A percentile compares a stretch with the other conserved stretches of the same genome.
phyloP scores from a whole-genome alignment of 2,113 vertebrate species.

The Heterocephalus glaber region DNA sequence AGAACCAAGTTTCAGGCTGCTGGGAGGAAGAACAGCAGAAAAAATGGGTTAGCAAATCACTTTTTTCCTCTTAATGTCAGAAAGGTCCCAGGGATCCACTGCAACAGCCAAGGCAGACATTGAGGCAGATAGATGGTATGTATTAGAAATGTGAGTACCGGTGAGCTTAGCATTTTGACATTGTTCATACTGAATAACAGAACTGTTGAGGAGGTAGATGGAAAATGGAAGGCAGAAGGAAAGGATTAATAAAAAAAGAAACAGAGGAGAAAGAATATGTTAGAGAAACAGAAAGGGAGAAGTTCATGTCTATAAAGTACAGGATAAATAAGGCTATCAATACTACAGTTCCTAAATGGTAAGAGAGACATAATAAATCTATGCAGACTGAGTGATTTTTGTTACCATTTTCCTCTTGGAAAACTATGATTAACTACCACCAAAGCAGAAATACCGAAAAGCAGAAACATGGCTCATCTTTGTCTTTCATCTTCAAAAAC shows the following conservation, averaged over 20 bases:
- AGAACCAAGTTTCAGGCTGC: conserved; percentile 29
- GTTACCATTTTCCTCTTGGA: conserved; percentile 35
- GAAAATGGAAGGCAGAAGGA: neutral
- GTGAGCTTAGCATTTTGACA: neutral
- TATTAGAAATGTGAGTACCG: neutral
- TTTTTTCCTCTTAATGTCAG: conserved; percentile 55
- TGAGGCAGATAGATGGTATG: neutral
- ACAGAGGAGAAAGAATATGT: neutral
- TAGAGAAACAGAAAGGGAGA: neutral
- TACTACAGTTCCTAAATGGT: neutral
- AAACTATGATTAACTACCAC: conserved; percentile 26
- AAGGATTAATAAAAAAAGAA: neutral
- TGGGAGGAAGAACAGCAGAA: conserved; percentile 47
- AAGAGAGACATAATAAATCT: conserved; percentile 10
- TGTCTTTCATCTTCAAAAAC: conserved; percentile 65
- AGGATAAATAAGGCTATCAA: neutral
- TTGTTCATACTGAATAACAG: neutral
- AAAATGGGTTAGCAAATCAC: conserved; percentile 62
- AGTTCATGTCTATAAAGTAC: neutral
- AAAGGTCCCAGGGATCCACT: conserved; percentile 56
- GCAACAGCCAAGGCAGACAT: conserved; percentile 26
- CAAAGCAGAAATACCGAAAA: conserved; percentile 46
- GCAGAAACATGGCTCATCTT: neutral
- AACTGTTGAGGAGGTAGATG: neutral
- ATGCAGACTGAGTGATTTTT: neutral